Conservation (phyloP, 92 coral and sea anemone species). For the Epizoanthus rinbou region DNA sequence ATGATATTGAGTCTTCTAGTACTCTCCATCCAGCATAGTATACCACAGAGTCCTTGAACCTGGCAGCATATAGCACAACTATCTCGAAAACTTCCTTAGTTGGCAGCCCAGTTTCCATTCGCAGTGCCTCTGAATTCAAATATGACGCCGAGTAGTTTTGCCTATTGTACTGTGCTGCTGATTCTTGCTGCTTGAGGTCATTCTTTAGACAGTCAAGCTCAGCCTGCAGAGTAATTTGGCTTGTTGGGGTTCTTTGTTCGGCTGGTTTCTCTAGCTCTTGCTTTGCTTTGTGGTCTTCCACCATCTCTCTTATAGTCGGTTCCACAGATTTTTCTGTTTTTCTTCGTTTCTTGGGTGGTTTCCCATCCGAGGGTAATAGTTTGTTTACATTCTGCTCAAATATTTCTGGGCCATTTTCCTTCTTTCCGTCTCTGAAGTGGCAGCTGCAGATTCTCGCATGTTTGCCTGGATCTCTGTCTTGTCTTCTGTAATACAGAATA, state of each 20-base stretch:
- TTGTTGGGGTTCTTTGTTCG: constrained; percentile 7
- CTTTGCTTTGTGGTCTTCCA: constrained; percentile 2
- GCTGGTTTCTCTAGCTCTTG: neutral
- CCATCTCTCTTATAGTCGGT: neutral
- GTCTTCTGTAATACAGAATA: constrained; percentile 18
- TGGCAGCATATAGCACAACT: constrained; percentile 36
- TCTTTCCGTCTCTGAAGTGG: constrained; percentile 47
- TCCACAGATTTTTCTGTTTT: neutral
- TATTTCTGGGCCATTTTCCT: constrained; percentile 39
- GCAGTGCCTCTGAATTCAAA: constrained; percentile 13
- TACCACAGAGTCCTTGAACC: constrained; percentile 26
- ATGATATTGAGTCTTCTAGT: constrained; percentile 19
- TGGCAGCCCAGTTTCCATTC: constrained; percentile 67
- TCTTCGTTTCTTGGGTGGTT: constrained; percentile 35
- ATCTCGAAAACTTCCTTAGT: constrained; percentile 49
- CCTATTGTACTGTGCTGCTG: constrained; percentile 16
- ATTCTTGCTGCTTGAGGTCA: constrained; percentile 27
- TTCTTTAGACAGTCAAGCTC: constrained; percentile 35
- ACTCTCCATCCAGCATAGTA: constrained; percentile 48
- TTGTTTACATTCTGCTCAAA: constrained; percentile 35
- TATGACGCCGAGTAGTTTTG: constrained; percentile 19
- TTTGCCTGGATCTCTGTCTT: constrained; percentile 23
- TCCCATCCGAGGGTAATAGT: constrained; percentile 28
- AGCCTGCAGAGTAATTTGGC: constrained; percentile 36
- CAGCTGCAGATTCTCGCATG: constrained; percentile 40